These are phyloP conservation scores for Tupaia tana DNA, from an alignment of 2,113 vertebrate species.

Conservation along the genomic window DNA sequence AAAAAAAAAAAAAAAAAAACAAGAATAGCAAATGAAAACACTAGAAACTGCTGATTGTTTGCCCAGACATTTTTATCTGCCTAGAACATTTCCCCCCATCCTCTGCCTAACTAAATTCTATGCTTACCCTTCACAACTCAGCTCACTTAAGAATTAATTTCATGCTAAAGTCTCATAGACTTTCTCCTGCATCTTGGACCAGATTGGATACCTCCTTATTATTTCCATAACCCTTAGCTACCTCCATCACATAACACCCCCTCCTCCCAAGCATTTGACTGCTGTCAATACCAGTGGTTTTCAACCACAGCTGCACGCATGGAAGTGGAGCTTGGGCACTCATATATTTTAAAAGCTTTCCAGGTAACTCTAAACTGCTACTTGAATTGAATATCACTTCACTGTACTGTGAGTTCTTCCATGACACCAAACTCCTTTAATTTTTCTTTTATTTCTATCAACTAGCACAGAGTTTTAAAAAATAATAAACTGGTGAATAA, in stretches of 20 bases:
- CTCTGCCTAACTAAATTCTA: background rate
- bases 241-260: background rate
- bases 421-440: background rate
- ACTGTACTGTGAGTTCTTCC: background rate
- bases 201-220: background rate
- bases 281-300: background rate
- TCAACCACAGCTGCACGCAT: background rate
- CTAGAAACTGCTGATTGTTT: background rate
- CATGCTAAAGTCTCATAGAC: background rate
- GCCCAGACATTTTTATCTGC: background rate
- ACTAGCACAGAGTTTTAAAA: background rate
- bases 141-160: background rate
- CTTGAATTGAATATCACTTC: background rate
- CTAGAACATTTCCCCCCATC: background rate
- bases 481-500: background rate
- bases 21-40: background rate
- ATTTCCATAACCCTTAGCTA: background rate
- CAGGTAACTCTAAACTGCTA: background rate
- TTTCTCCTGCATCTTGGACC: background rate
- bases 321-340: background rate
- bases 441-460: background rate
- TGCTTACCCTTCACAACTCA: background rate
- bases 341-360: background rate
- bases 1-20: too few relatives aligned
- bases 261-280: background rate